These are phyloP conservation scores for Drosophila phalerata DNA, from an alignment of 2,888 invertebrate species.

Conservation along the genomic window DNA sequence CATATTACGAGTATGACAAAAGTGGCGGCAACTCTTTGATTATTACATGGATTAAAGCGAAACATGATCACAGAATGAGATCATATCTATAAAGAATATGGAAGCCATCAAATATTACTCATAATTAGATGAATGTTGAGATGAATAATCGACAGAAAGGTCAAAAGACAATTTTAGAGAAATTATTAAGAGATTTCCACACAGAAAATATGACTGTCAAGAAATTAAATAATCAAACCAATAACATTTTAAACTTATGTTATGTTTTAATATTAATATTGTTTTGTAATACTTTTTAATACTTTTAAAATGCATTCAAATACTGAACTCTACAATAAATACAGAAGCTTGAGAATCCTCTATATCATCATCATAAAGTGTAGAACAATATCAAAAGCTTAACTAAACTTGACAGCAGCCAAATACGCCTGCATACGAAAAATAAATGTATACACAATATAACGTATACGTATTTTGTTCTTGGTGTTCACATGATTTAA, in stretches of 20 bases:
- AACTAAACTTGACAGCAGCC: conserved; percentile 30
- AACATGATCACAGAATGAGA: conserved; percentile 43
- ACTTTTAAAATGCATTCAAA: conserved; percentile 3
- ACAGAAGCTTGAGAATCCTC: not conserved
- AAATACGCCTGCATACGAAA: conserved; percentile 46
- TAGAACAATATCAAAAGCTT: conserved; percentile 31
- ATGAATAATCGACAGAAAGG: conserved; percentile 38
- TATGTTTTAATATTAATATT: too few species aligned
- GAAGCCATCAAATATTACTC: conserved; percentile 34
- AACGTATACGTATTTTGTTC: conserved; percentile 18
- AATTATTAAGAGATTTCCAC: conserved; percentile 15
- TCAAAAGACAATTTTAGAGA: conserved; percentile 17
- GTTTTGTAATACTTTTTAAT: not conserved
- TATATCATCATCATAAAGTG: conserved; percentile 47
- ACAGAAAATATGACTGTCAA: not conserved
- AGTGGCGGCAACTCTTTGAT: conserved; percentile 38
- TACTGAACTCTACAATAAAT: not conserved
- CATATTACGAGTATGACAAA: conserved; percentile 11
- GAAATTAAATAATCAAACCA: not conserved
- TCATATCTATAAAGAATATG: conserved; percentile 22
- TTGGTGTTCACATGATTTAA: conserved; percentile 58
- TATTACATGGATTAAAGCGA: conserved; percentile 23
- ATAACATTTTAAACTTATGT: too few species aligned
- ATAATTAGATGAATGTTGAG: conserved; percentile 23
- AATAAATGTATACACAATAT: conserved; percentile 25